Evolutionary conservation across 2,113 vertebrate species (phyloP).

Genomic region (Alligator sinensis): DNA sequence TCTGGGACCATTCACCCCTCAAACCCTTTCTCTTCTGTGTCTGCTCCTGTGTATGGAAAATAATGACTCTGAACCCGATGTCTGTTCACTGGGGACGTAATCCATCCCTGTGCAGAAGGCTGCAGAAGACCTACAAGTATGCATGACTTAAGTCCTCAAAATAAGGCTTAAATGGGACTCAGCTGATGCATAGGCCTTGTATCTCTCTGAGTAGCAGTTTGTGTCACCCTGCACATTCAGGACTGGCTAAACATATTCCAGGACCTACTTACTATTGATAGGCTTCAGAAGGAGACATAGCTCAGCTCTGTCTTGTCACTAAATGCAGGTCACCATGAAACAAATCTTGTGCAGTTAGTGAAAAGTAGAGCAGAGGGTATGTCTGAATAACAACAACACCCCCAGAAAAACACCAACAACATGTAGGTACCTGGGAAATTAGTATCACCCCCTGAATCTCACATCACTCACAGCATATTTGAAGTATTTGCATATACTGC

Average conservation of each 20-base stretch:
- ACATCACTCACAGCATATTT: neutral
- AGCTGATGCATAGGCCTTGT: neutral
- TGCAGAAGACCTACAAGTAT: neutral
- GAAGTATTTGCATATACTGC: rapidly evolving
- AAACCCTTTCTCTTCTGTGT: neutral
- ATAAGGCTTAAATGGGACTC: neutral
- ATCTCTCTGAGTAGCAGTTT: neutral
- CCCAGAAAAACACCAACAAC: neutral
- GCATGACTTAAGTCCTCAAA: neutral
- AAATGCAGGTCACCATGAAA: conserved; percentile 8
- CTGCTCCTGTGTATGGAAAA: neutral
- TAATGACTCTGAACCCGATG: rapidly evolving
- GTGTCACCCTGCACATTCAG: neutral
- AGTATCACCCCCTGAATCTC: neutral
- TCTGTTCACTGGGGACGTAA: neutral
- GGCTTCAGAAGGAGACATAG: conserved; percentile 6
- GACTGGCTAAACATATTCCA: conserved; percentile 53
- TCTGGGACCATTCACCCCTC: neutral
- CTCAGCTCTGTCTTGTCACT: conserved; percentile 11
- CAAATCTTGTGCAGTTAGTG: neutral
- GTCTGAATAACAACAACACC: too few relatives aligned
- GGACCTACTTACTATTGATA: neutral
- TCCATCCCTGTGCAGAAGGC: neutral
- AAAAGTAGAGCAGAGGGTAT: neutral
- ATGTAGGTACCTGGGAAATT: neutral